A percentile compares a stretch with the other conserved stretches of the same genome.
Conservation (phyloP, 2,113 vertebrate genomes). For the Ploceus nigricollis region DNA sequence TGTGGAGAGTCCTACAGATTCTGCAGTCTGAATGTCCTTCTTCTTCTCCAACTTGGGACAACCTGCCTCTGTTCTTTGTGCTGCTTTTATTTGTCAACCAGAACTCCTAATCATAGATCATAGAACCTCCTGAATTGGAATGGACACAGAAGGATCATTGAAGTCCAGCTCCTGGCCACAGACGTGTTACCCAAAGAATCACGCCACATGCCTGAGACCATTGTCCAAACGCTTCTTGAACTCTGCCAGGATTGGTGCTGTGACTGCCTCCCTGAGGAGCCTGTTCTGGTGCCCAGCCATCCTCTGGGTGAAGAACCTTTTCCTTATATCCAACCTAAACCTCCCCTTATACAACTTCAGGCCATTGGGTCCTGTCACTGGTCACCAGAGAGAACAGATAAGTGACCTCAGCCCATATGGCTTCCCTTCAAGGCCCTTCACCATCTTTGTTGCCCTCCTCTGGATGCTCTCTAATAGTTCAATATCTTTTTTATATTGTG, state of each 20-base stretch:
- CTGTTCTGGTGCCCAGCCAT: accelerated
- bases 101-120: background rate
- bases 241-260: background rate
- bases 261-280: background rate
- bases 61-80: background rate
- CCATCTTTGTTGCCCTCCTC: accelerated
- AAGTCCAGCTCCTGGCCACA: background rate
- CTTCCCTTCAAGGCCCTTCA: background rate
- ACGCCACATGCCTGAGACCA: accelerated
- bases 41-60: background rate
- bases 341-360: background rate
- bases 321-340: background rate
- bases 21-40: background rate
- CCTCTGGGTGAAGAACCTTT: background rate
- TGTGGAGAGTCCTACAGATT: background rate
- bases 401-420: accelerated
- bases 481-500: accelerated
- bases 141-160: background rate
- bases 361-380: accelerated
- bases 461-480: accelerated
- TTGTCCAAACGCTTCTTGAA: background rate
- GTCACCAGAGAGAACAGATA: background rate
- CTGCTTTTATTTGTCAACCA: background rate
- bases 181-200: background rate
- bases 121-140: background rate